Base-by-base conservation (phyloP, 2,113 vertebrate species). In the Cariama cristata region DNA sequence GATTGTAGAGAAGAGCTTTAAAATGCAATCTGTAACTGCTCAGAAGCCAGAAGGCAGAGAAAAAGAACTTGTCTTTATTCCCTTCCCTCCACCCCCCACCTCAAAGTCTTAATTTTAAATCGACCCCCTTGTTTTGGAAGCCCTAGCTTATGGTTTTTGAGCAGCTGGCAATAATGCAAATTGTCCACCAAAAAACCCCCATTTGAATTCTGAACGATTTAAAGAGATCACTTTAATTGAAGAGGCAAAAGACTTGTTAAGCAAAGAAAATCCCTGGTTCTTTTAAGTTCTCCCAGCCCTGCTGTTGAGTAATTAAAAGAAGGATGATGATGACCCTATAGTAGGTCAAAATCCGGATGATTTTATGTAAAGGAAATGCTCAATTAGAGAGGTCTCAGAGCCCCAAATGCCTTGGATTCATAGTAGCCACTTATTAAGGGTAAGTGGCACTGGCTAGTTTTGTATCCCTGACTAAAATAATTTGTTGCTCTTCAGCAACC, bases 91-190 rank as follows among this genome's bases (percentile, higher is more conserved):
- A 53, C 16, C 3, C 49, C 32, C 35, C 24, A 53, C 42, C 27
- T 60, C 20, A 26, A 79, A 83, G 92, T 88, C 79, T 92, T 86
- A 73, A 63, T 88, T 97, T 97, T 97, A 90, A 91, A 92, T 90
- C 2, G 5, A 23, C 69, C 58, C 21, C 12, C 74, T 73, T 94
- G 67, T 95, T 93, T 96, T 89, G 66, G 67, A 77, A 91, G 73
- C 58, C 35, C 5, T 73, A 73, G 63, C 73, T 96, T 97, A 91
- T 91, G 50, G 38, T 22, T 79, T 97, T 95, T 95, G 74, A 94
- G 95, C 94, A 96, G 92, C 91, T 97, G 94, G 95, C 80, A 95
- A 73, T 94, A 91, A 91, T 96, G 91, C 91, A 96, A 95, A 88
- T 95, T 87, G 42, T 89, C 33, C 42, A 88, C 74, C 53, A 68